phyloP scores from a whole-genome alignment of 2,797 vertebrate species.

The Pelobates cultripes region DNA sequence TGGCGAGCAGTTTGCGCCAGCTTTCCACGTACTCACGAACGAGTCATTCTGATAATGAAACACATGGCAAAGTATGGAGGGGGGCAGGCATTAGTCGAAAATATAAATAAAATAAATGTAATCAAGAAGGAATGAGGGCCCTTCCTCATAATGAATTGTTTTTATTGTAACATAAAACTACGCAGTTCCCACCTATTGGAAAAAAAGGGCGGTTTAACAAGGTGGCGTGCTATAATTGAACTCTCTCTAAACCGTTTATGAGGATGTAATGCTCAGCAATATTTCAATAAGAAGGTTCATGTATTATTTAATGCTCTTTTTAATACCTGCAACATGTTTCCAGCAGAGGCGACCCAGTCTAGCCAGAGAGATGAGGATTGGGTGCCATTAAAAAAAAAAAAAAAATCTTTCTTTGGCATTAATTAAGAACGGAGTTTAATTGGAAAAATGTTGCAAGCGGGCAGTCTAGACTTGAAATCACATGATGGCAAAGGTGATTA shows the following conservation, averaged over 20 bases:
- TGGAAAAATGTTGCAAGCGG: conserved; percentile 52
- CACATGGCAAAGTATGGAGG: conserved; percentile 72
- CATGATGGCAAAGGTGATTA: conserved; percentile 48
- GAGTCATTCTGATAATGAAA: conserved; percentile 53
- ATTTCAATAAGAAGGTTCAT: conserved; percentile 46
- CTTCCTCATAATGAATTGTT: conserved; percentile 75
- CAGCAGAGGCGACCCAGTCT: conserved; percentile 21
- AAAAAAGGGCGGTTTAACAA: conserved; percentile 46
- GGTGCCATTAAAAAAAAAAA: conserved; percentile 27
- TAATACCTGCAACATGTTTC: conserved; percentile 21
- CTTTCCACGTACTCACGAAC: conserved; percentile 29
- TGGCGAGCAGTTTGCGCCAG: conserved; percentile 7
- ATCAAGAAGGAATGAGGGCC: conserved; percentile 70
- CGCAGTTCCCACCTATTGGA: conserved; percentile 51
- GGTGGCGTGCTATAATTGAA: conserved; percentile 47
- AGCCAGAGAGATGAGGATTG: conserved; percentile 17
- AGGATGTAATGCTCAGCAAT: conserved; percentile 49
- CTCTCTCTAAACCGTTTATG: conserved; percentile 50
- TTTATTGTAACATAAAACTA: conserved; percentile 74
- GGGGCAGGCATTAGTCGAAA: conserved; percentile 69
- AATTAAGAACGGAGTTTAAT: conserved; percentile 53
- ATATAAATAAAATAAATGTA: conserved; percentile 79
- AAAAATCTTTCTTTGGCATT: conserved; percentile 40
- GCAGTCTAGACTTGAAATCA: conserved; percentile 50
- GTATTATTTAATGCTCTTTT: not conserved